Evolutionary conservation across 2,113 vertebrate species (phyloP).

Genomic region (Dasyprocta punctata): DNA sequence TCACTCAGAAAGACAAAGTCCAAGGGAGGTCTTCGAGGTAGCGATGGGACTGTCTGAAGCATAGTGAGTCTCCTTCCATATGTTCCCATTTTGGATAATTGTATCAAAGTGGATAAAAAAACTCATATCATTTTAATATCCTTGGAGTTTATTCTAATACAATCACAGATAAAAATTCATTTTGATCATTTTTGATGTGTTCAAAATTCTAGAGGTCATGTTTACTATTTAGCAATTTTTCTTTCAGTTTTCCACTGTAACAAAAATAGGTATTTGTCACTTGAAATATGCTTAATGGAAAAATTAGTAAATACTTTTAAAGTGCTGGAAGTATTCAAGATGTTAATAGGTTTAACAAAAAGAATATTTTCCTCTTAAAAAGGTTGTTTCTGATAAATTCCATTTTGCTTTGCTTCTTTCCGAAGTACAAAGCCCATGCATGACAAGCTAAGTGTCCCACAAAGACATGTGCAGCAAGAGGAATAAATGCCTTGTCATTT

Average conservation of each 20-base stretch:
- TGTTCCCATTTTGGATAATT: conserved; percentile 34
- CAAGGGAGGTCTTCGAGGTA: conserved; percentile 8
- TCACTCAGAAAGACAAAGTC: not conserved
- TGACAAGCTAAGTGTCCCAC: not conserved
- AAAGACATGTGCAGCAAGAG: not conserved
- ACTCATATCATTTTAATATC: conserved; percentile 39
- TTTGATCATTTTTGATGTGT: not conserved
- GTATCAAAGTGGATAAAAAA: conserved; percentile 17
- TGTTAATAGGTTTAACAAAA: conserved; percentile 34
- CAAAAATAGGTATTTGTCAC: conserved; percentile 45
- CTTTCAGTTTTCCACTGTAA: conserved; percentile 30
- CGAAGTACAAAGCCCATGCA: not conserved
- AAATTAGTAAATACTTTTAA: conserved; percentile 57
- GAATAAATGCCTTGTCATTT: not conserved
- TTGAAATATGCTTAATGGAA: conserved; percentile 37
- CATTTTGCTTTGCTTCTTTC: not conserved
- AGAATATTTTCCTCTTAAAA: conserved; percentile 34
- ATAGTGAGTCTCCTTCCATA: not conserved
- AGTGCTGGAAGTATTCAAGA: conserved; percentile 37
- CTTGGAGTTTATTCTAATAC: conserved; percentile 35
- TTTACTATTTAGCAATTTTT: conserved; percentile 42
- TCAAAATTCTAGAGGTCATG: conserved; percentile 56
- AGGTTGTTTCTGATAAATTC: conserved; percentile 4
- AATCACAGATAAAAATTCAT: conserved; percentile 49
- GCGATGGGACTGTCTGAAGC: not conserved